Evolutionary conservation across 2,113 vertebrate genomes (phyloP).

Genomic region (Sula dactylatra): DNA sequence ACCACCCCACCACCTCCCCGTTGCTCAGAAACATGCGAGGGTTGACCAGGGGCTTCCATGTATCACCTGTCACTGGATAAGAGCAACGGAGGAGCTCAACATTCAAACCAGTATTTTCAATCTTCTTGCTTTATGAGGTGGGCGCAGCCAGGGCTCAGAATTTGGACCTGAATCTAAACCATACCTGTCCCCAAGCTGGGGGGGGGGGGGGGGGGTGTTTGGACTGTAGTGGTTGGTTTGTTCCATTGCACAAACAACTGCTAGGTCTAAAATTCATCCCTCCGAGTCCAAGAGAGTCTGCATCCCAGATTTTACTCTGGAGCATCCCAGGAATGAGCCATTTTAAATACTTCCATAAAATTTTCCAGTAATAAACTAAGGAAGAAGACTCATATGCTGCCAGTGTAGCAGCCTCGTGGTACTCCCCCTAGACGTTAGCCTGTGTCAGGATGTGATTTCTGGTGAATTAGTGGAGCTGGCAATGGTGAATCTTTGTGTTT

Average conservation of each 20-base stretch:
- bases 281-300: background rate
- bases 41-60: fast-evolving
- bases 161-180: background rate
- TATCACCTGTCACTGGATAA: background rate
- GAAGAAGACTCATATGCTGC: background rate
- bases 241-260: background rate
- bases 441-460: background rate
- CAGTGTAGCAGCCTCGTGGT: background rate
- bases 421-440: background rate
- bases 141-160: background rate
- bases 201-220: background rate
- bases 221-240: background rate
- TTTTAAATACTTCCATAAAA: background rate
- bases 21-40: background rate
- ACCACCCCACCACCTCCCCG: background rate
- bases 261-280: background rate
- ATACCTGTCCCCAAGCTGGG: background rate
- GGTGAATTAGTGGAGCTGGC: background rate
- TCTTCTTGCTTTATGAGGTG: background rate
- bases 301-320: background rate
- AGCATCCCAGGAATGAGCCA: background rate
- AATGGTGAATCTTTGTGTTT: background rate
- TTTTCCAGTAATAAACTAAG: background rate
- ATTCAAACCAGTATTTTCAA: background rate
- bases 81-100: background rate